phyloP scores from a whole-genome alignment of 2,797 vertebrate species.

The Chelmon rostratus region DNA sequence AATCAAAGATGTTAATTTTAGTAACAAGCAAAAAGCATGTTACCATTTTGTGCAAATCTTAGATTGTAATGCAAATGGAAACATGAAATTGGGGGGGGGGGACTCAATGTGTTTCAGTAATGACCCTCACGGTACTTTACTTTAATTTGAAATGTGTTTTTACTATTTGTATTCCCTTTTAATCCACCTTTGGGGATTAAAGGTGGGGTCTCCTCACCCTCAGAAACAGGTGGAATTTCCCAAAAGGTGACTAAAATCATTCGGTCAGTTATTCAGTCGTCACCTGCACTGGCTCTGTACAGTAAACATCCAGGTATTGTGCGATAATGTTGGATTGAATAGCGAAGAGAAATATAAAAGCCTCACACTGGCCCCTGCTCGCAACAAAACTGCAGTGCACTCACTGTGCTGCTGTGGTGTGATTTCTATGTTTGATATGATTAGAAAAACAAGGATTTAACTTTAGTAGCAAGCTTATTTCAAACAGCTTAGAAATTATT shows the following conservation, averaged over 20 bases:
- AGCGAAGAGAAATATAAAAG: conserved; percentile 62
- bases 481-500: not conserved
- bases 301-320: conserved; percentile 79
- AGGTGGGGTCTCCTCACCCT: no score
- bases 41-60: not conserved
- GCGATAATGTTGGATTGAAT: conserved; percentile 30
- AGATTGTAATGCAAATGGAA: not conserved
- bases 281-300: conserved; percentile 48
- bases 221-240: conserved; percentile 43
- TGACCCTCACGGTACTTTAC: not conserved
- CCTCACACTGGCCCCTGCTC: not conserved
- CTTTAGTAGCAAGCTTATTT: not conserved
- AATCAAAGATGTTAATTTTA: not conserved
- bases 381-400: not conserved
- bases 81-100: not conserved
- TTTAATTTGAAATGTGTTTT: not conserved
- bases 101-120: not conserved
- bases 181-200: conserved; percentile 33
- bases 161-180: conserved; percentile 4
- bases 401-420: not conserved
- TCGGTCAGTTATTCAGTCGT: conserved; percentile 33
- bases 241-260: conserved; percentile 14
- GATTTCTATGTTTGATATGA: not conserved
- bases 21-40: not conserved
- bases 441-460: conserved; percentile 9